Evolutionary conservation across 1,140 invertebrate genomes (phyloP), one percentile per base, ranked within the genome.

Genomic region (Zaprionus camerounensis): DNA sequence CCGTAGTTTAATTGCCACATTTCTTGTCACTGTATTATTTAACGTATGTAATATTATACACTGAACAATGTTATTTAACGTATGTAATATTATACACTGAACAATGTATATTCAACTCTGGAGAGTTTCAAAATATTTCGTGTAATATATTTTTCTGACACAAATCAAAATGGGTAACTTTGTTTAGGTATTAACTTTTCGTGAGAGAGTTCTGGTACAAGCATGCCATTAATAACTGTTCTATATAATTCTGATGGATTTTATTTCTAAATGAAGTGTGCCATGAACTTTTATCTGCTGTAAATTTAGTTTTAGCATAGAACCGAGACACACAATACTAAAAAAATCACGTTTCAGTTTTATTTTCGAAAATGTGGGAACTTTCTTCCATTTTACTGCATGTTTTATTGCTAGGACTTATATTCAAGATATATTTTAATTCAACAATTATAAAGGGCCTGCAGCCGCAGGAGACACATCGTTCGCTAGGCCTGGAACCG

Each of bases 381-480:
- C 24, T 80, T 51, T 76, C 80, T 53, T 72, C 77, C 26, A 15
- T 91, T 53, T 22, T 93, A 5, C 71, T 94, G 34, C 95, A 95
- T 76, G 1, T 94, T 17, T 72, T 94, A 4, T 93, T 95, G 79
- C 85, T 95, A 4, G 93, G 93, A 59, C 95, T 94, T 12, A 93
- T 95, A 34, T 94, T 95, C 80, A 94, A 94, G 75, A 94, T 95
- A 17, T 95, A 95, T 85, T 95, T 95, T 86, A 94, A 94, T 76
- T 94, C 94, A 24, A 94, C 94, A 11, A 91, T 95, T 17, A 93
- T 95, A 11, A 93, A 93, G 71, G 93, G 94, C 61, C 92, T 95
- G 75, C 67, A 80, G 12, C 93, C 93, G 15, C 93, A 94, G 78
- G 76, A 82, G 73, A 93, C 94, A 15, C 74, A 88, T 46, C 91